These are phyloP conservation scores for Varanus salvator DNA, from an alignment of 2,113 vertebrate species.

Conservation along the genomic window DNA sequence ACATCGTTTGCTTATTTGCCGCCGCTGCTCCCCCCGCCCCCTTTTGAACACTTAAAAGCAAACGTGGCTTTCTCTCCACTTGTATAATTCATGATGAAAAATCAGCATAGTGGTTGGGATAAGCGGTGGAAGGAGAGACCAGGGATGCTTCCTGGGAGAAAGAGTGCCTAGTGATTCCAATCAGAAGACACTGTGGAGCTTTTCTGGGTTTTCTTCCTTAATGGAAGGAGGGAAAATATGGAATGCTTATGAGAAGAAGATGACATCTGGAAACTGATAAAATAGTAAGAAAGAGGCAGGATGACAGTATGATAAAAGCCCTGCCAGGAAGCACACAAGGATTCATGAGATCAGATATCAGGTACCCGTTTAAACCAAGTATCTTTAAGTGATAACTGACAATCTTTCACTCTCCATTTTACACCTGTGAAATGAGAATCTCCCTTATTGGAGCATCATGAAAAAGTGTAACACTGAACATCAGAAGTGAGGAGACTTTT, in stretches of 20 bases:
- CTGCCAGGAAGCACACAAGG: no score
- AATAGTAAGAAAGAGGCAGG: no score
- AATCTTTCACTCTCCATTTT: background rate
- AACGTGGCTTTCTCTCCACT: background rate
- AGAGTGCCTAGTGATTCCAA: no score
- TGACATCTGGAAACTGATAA: no score
- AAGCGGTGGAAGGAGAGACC: no score
- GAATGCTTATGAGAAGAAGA: no score
- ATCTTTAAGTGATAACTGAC: background rate
- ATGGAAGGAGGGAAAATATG: no score
- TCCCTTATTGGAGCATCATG: background rate
- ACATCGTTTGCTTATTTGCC: conserved; percentile 57
- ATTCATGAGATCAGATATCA: background rate
- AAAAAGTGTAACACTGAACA: no score
- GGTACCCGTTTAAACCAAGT: background rate
- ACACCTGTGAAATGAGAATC: background rate
- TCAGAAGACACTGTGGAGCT: no score
- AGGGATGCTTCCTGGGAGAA: background rate
- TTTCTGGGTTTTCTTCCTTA: no score
- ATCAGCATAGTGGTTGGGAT: background rate
- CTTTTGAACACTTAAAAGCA: conserved; percentile 31
- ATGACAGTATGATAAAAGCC: no score
- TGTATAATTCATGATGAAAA: background rate
- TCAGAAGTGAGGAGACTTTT: no score
- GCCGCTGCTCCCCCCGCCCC: conserved; percentile 33